phyloP scores from a whole-genome alignment of 2,888 invertebrate genomes.

The Cerastis rubricosa region DNA sequence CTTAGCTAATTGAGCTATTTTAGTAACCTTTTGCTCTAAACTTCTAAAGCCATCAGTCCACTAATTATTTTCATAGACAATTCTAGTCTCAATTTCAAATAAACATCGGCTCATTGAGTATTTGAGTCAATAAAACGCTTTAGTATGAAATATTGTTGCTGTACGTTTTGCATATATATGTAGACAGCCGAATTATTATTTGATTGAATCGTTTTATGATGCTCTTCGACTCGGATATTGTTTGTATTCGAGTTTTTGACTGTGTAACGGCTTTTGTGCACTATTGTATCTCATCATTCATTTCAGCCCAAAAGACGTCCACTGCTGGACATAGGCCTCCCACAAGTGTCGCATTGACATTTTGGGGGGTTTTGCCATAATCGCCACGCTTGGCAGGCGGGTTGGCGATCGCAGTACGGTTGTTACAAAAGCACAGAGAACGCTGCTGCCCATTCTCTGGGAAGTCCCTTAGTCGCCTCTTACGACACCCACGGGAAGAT shows the following conservation, averaged over 20 bases:
- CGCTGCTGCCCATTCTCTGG: too few relatives aligned
- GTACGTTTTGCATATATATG: constrained; percentile 15
- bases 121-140: constrained; percentile 56
- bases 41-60: neutral
- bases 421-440: too few relatives aligned
- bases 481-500: too few relatives aligned
- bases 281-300: constrained; percentile 13
- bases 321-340: too few relatives aligned
- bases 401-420: too few relatives aligned
- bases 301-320: too few relatives aligned
- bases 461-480: too few relatives aligned
- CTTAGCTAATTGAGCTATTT: neutral
- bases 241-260: constrained; percentile 13
- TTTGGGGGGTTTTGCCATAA: too few relatives aligned
- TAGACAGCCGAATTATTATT: constrained; percentile 38
- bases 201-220: constrained; percentile 43
- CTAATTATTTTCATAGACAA: neutral
- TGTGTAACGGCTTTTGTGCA: constrained; percentile 16
- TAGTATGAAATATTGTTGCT: constrained; percentile 45
- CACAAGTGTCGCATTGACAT: too few relatives aligned
- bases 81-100: constrained; percentile 31
- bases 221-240: constrained; percentile 22
- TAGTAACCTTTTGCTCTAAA: neutral
- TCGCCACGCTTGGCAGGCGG: too few relatives aligned
- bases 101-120: constrained; percentile 30